phyloP scores from a whole-genome alignment of 2,797 vertebrate species.

The Liasis olivaceus region DNA sequence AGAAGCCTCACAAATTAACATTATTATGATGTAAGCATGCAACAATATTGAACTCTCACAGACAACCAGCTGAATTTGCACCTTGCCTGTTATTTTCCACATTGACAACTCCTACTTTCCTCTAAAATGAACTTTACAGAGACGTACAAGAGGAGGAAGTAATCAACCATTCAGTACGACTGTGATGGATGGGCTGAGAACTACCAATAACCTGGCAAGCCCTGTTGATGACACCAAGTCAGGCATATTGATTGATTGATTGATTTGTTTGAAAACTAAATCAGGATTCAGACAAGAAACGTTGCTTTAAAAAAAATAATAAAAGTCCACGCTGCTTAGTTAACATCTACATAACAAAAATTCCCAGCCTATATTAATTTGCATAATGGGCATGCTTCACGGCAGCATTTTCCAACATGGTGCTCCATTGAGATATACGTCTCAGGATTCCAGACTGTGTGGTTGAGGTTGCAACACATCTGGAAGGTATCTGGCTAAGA shows the following conservation, averaged over 20 bases:
- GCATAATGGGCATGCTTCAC: background rate
- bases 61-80: background rate
- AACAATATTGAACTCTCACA: background rate
- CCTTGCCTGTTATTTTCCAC: background rate
- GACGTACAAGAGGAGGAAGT: background rate
- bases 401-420: background rate
- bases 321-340: background rate
- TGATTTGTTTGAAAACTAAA: background rate
- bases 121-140: background rate
- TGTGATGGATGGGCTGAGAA: background rate
- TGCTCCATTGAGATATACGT: background rate
- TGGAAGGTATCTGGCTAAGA: background rate
- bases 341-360: background rate
- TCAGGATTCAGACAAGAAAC: background rate
- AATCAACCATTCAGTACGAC: background rate
- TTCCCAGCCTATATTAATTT: background rate
- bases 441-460: background rate
- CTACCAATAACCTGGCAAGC: background rate
- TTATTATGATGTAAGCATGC: background rate
- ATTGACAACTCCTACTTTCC: background rate
- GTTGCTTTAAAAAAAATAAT: background rate
- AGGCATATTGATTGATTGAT: background rate
- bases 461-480: background rate
- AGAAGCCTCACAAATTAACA: background rate
- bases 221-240: background rate